phyloP scores from a whole-genome alignment of 2,113 vertebrate species.

The Cepphus grylle region DNA sequence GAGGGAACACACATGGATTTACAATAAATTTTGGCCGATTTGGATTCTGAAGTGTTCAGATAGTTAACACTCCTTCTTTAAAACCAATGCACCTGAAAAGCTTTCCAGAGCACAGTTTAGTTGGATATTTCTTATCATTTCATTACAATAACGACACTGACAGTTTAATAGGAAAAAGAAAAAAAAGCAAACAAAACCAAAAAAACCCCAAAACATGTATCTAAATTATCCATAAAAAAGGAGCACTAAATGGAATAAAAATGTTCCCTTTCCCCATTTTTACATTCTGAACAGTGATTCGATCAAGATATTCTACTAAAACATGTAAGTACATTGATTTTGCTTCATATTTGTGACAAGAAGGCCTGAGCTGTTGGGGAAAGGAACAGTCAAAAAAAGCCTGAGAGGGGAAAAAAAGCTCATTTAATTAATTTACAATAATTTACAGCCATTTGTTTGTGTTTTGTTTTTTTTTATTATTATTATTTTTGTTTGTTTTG shows the following conservation, averaged over 20 bases:
- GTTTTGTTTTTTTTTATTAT: not conserved
- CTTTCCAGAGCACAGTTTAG: constrained; percentile 69
- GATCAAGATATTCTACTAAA: constrained; percentile 78
- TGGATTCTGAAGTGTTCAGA: constrained; percentile 71
- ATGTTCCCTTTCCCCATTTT: constrained; percentile 81
- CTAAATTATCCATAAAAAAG: constrained; percentile 72
- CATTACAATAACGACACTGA: constrained; percentile 71
- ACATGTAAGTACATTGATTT: constrained; percentile 73
- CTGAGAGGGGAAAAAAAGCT: constrained; percentile 85
- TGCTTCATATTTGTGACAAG: constrained; percentile 78
- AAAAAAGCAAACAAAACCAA: not conserved
- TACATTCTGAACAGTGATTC: constrained; percentile 88
- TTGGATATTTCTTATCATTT: constrained; percentile 64
- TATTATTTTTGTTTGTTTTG: constrained; percentile 24
- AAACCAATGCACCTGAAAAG: constrained; percentile 71
- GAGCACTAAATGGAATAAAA: constrained; percentile 73
- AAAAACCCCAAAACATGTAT: not conserved
- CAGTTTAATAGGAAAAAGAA: constrained; percentile 59
- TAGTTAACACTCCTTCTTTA: constrained; percentile 52
- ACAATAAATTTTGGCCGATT: constrained; percentile 75
- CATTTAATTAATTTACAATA: constrained; percentile 96
- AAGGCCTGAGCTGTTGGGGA: constrained; percentile 93
- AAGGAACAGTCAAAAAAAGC: constrained; percentile 89
- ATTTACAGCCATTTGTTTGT: constrained; percentile 87
- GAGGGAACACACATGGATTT: constrained; percentile 76